Percentiles rank a stretch among this genome's conserved stretches.
Conservation (phyloP, 1,140 invertebrate genomes). For the Rhysida immarginata region DNA sequence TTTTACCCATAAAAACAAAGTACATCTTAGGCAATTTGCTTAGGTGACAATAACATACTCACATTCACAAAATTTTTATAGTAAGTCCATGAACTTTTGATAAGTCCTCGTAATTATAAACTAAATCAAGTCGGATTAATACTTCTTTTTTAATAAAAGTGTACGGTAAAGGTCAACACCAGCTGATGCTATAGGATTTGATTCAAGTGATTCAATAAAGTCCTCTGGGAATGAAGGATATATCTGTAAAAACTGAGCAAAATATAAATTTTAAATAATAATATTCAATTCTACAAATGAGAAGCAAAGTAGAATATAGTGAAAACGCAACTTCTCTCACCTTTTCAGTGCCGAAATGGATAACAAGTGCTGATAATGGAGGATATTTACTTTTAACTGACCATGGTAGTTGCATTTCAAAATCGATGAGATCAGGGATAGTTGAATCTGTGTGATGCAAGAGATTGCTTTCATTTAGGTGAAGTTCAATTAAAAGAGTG, state of each 20-base stretch:
- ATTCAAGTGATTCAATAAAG: not conserved
- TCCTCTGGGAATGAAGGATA: not conserved
- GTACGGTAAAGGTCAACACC: not conserved
- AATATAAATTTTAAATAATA: not conserved
- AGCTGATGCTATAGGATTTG: constrained; percentile 1
- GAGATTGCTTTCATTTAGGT: not conserved
- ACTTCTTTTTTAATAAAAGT: not conserved
- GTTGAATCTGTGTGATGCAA: not conserved
- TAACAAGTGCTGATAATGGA: not conserved
- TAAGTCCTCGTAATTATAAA: too few relatives aligned
- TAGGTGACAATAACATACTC: too few relatives aligned
- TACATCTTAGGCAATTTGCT: too few relatives aligned
- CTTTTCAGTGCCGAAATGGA: not conserved
- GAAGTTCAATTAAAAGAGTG: not conserved
- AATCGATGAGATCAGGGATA: not conserved
- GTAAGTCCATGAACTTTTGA: too few relatives aligned
- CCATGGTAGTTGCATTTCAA: not conserved
- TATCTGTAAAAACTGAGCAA: not conserved
- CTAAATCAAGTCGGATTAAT: too few relatives aligned
- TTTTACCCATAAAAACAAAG: too few relatives aligned
- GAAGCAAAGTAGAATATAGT: not conserved
- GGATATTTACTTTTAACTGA: not conserved
- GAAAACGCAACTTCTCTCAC: not conserved
- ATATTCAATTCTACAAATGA: too few relatives aligned
- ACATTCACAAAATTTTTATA: too few relatives aligned